Conservation (phyloP, 2,797 vertebrate genomes). For the Avahi laniger region DNA sequence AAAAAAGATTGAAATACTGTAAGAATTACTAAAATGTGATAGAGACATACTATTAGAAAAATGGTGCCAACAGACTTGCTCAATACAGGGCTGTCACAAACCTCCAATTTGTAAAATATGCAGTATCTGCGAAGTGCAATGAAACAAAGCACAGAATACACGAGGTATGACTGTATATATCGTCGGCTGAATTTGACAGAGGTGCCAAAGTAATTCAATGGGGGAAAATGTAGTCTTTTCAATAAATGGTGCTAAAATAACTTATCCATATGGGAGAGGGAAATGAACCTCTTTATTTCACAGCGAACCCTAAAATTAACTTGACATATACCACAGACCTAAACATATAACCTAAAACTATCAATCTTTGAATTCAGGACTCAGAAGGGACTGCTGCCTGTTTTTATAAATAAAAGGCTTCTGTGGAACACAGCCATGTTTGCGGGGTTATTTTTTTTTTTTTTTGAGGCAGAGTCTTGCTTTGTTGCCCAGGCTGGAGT, state of each 20-base stretch:
- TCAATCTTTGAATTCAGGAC: neutral
- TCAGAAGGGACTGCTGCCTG: neutral
- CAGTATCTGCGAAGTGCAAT: neutral
- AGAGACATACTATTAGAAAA: neutral
- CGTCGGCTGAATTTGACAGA: neutral
- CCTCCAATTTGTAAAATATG: neutral
- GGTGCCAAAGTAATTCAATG: neutral
- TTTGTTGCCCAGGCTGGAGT: neutral
- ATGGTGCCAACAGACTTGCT: neutral
- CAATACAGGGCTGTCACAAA: neutral
- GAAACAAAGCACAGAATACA: neutral
- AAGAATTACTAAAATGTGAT: neutral
- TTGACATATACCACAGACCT: neutral
- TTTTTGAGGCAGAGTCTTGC: neutral
- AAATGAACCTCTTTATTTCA: neutral
- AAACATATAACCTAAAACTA: neutral
- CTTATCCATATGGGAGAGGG: neutral
- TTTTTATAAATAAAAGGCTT: constrained; percentile 17
- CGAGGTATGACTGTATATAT: neutral
- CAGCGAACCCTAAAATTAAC: neutral
- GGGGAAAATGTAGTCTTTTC: neutral
- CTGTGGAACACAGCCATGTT: neutral
- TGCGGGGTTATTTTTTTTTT: neutral
- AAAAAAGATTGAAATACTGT: neutral
- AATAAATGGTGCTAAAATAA: constrained; percentile 38